Conservation (phyloP, 2,888 invertebrate species). For the Drosophila prostipennis region DNA sequence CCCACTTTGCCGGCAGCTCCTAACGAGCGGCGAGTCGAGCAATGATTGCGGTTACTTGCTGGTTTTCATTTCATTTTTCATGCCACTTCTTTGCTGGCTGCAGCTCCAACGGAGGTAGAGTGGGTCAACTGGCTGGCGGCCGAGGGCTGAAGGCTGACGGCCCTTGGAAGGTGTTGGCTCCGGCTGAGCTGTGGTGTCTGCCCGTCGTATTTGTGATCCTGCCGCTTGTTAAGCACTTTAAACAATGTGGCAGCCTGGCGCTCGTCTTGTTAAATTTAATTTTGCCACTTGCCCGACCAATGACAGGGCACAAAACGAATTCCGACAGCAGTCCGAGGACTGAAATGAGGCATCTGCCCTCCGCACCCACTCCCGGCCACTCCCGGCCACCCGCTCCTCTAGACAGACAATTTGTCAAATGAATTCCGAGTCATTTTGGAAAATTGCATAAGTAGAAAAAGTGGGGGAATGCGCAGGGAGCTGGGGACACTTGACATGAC, state of each 20-base stretch:
- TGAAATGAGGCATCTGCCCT: constrained; percentile 28
- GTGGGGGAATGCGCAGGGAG: background rate
- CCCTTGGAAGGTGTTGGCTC: constrained; percentile 43
- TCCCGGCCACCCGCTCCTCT: background rate
- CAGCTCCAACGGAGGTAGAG: background rate
- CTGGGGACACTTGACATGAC: constrained; percentile 67
- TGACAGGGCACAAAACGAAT: constrained; percentile 67
- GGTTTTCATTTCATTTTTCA: constrained; percentile 78
- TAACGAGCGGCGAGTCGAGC: constrained; percentile 74
- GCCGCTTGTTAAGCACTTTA: constrained; percentile 79
- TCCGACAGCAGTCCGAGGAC: constrained; percentile 52
- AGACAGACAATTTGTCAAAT: constrained; percentile 76
- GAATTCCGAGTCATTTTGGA: constrained; percentile 74
- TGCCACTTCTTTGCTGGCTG: constrained; percentile 60
- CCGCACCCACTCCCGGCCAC: background rate
- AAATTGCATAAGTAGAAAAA: constrained; percentile 65
- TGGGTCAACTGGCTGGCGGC: background rate
- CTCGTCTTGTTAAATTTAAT: constrained; percentile 74
- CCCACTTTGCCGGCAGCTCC: constrained; percentile 32
- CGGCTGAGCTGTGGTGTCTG: background rate
- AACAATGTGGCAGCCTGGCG: constrained; percentile 65
- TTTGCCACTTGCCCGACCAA: constrained; percentile 80
- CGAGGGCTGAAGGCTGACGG: background rate
- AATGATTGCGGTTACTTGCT: constrained; percentile 77
- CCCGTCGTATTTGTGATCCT: constrained; percentile 9